These are phyloP conservation scores for Drosophila trapezifrons DNA, from an alignment of 1,140 invertebrate genomes.

Conservation along the genomic window DNA sequence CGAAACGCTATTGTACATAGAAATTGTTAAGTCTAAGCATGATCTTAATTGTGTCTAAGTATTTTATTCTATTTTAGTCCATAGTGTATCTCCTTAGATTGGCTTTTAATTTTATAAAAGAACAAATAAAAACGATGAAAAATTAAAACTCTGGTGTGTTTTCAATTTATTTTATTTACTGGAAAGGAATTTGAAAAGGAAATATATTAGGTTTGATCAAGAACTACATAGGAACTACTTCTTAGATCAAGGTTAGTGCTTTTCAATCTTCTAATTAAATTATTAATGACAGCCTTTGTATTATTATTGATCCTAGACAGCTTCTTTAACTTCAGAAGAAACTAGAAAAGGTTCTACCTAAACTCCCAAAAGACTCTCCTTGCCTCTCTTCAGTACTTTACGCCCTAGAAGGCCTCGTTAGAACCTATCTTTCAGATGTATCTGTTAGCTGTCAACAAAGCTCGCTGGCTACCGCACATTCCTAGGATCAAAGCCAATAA, in stretches of 20 bases:
- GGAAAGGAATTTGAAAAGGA: too few relatives aligned
- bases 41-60: constrained; percentile 50
- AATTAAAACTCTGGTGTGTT: constrained; percentile 8
- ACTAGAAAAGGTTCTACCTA: too few relatives aligned
- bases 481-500: constrained; percentile 47
- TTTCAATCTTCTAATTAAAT: too few relatives aligned
- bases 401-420: not conserved
- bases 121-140: constrained; percentile 52
- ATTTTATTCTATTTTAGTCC: constrained; percentile 47
- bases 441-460: constrained; percentile 37
- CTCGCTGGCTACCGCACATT: constrained; percentile 37
- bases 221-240: too few relatives aligned
- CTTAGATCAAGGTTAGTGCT: too few relatives aligned
- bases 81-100: constrained; percentile 40
- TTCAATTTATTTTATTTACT: not conserved
- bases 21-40: constrained; percentile 48
- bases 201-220: too few relatives aligned
- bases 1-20: constrained; percentile 44
- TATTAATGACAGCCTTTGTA: too few relatives aligned
- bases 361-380: not conserved
- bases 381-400: not conserved
- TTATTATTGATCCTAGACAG: too few relatives aligned
- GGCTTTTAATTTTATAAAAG: constrained; percentile 51
- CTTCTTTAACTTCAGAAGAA: too few relatives aligned
- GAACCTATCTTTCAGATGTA: constrained; percentile 43